Evolutionary conservation across 2,888 invertebrate species (phyloP), one percentile per base, ranked within the genome.

Genomic region (Thymelicus sylvestris): DNA sequence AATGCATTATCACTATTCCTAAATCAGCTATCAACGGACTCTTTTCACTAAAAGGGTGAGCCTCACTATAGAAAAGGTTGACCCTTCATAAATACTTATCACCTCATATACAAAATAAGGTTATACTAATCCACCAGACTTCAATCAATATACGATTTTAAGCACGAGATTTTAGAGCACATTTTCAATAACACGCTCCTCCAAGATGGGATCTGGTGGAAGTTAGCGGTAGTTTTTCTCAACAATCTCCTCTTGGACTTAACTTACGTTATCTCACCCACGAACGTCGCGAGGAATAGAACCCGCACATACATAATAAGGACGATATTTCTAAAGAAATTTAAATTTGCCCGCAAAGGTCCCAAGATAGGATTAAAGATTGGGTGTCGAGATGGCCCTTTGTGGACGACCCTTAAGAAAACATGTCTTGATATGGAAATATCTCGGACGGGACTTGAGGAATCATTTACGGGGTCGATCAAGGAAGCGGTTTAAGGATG

Each of bases 51-150:
- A 93, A 93, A 93, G 93, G 93, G 93, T 93, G 90, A 92, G 86
- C 87, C 85, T 84, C 87, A 88, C 92, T 87, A 93, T 92, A 92
- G 93, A 93, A 93, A 93, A 92, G 93, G 93, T 93, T 93, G 93
- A 93, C 93, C 93, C 94, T 91, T 93, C 93, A 92, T 93, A 93
- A 93, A 93, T 93, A 93, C 93, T 93, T 93, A 93, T 93, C 93
- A 93, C 93, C 90, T 93, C 92, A 92, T 92, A 92, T 92, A 93
- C 93, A 93, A 93, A 93, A 92, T 93, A 93, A 93, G 91, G 93
- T 90, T 90, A 82, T 87, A 87, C 90, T 93, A 93, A 93, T 93
- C 92, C 91, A 57, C 73, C 73, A 80, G 69, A 73, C 72, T 72
- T 66, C 81, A 78, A 74, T 77, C 83, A 75, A 90, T 82, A 87